phyloP scores from a whole-genome alignment of 2,797 vertebrate species.

The Leptoclinus maculatus region DNA sequence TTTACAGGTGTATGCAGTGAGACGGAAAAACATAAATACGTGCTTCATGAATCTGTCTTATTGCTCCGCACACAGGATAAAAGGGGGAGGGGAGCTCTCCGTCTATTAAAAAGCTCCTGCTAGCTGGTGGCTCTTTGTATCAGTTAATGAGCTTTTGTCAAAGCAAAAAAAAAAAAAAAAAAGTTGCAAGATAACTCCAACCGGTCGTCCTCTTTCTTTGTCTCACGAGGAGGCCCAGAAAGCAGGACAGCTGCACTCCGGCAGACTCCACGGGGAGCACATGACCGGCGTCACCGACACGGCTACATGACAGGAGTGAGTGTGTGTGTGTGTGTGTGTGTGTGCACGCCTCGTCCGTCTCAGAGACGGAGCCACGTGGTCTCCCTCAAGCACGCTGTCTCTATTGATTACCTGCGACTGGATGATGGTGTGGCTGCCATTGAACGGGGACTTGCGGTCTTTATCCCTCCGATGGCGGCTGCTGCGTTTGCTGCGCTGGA shows the following conservation, averaged over 20 bases:
- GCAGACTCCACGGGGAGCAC: constrained; percentile 49
- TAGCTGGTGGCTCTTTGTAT: neutral
- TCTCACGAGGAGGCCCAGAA: constrained; percentile 28
- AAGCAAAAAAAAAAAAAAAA: neutral
- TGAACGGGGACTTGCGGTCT: constrained; percentile 97
- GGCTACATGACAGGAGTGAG: neutral
- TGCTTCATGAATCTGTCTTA: neutral
- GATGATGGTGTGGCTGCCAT: constrained; percentile 97
- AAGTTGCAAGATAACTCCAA: neutral
- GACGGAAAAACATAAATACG: neutral
- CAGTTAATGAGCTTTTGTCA: constrained; percentile 9
- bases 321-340: neutral
- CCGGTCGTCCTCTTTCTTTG: constrained; percentile 17
- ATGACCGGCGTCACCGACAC: neutral
- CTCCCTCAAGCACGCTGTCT: neutral
- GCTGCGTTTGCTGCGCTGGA: constrained; percentile 98
- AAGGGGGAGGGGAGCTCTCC: neutral
- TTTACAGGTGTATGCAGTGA: neutral
- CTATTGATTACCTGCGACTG: constrained; percentile 91
- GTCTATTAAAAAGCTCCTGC: neutral
- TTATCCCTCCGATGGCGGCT: constrained; percentile 97
- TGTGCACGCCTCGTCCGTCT: neutral
- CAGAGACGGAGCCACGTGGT: neutral
- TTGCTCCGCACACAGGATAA: neutral
- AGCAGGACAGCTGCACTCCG: constrained; percentile 51